phyloP scores from a whole-genome alignment of 2,888 invertebrate genomes.

The Carcina quercana region DNA sequence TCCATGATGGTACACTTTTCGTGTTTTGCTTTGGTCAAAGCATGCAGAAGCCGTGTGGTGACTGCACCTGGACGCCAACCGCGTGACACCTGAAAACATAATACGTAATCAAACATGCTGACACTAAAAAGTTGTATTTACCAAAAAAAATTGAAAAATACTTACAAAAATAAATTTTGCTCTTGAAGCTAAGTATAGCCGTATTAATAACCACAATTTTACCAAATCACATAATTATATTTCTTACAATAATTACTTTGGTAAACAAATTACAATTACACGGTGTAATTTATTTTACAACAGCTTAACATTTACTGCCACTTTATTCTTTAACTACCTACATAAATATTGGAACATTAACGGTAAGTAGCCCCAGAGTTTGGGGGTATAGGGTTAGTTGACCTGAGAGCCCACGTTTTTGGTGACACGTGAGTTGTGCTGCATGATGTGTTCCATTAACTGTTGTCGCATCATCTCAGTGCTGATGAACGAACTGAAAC shows the following conservation, averaged over 20 bases:
- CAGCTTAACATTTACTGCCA: no score
- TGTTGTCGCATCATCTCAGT: slow-evolving; percentile 42
- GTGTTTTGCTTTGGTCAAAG: slow-evolving; percentile 40
- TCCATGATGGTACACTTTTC: slow-evolving; percentile 20
- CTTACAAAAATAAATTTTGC: slow-evolving; percentile 1
- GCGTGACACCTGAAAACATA: slow-evolving; percentile 29
- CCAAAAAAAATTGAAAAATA: slow-evolving; percentile 2
- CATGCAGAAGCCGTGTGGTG: slow-evolving; percentile 41
- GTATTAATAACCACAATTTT: no score
- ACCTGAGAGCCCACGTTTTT: background rate
- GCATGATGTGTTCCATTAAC: slow-evolving; percentile 25
- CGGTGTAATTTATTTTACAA: no score
- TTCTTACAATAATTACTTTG: no score
- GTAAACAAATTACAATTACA: no score
- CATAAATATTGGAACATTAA: no score
- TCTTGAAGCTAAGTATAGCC: no score
- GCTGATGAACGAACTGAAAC: slow-evolving; percentile 54
- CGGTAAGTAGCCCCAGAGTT: no score
- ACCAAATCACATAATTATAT: no score
- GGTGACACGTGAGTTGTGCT: slow-evolving; percentile 4
- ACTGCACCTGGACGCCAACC: slow-evolving; percentile 63
- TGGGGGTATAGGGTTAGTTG: no score
- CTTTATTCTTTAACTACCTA: no score
- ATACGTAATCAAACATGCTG: background rate
- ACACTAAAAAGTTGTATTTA: no score